Evolutionary conservation across 2,797 vertebrate species (phyloP).

Genomic region (Amniataba percoides): DNA sequence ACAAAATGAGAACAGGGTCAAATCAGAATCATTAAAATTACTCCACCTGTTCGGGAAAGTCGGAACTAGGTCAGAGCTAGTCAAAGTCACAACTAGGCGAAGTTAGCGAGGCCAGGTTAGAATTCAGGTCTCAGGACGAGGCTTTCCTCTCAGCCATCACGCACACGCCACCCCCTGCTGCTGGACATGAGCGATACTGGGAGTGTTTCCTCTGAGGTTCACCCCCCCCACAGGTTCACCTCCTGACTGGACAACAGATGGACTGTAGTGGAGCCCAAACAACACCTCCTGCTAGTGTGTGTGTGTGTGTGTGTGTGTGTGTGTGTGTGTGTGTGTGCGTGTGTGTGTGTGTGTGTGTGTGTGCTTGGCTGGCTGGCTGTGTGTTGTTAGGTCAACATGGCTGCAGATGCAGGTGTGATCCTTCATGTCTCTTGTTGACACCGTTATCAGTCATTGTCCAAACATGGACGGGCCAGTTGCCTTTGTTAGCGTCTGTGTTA

Average conservation of each 20-base stretch:
- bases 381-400: slow-evolving; percentile 83
- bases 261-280: slow-evolving; percentile 69
- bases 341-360: slow-evolving; percentile 31
- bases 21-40: slow-evolving; percentile 28
- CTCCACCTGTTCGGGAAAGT: slow-evolving; percentile 69
- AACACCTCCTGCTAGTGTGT: slow-evolving; percentile 61
- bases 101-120: slow-evolving; percentile 58
- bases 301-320: slow-evolving; percentile 35
- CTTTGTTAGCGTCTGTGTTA: slow-evolving; percentile 45
- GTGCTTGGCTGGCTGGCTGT: slow-evolving; percentile 41
- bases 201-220: slow-evolving; percentile 68
- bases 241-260: slow-evolving; percentile 84
- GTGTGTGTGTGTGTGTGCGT: slow-evolving; percentile 33
- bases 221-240: slow-evolving; percentile 67
- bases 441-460: slow-evolving; percentile 81
- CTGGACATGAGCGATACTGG: slow-evolving; percentile 76
- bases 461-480: slow-evolving; percentile 51
- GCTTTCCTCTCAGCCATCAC: slow-evolving; percentile 61
- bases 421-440: slow-evolving; percentile 77
- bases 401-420: slow-evolving; percentile 78
- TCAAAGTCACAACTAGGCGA: slow-evolving; percentile 73
- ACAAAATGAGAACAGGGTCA: slow-evolving; percentile 31
- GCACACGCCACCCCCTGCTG: slow-evolving; percentile 71
- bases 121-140: slow-evolving; percentile 55
- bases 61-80: slow-evolving; percentile 68